Conservation (phyloP, 2,888 invertebrate species). For the Anticlea derivata region DNA sequence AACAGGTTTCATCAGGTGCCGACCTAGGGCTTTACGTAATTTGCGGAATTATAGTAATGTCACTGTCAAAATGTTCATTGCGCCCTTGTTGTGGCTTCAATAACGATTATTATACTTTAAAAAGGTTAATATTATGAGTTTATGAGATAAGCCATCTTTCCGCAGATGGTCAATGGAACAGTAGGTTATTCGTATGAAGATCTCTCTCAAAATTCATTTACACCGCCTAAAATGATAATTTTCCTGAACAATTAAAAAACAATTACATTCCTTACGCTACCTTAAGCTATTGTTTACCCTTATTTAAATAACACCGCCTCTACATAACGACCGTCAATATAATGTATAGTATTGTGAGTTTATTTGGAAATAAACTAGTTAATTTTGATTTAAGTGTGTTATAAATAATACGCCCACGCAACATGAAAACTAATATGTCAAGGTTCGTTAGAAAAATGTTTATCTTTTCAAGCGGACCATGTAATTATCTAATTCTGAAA, state of each 20-base stretch:
- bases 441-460: conserved; percentile 63
- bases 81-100: conserved; percentile 27
- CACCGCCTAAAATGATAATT: no score
- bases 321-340: no score
- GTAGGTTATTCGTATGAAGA: neutral
- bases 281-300: no score
- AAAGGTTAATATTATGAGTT: conserved; percentile 12
- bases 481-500: conserved; percentile 56
- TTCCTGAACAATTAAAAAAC: no score
- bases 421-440: conserved; percentile 67
- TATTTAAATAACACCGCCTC: no score
- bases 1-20: conserved; percentile 62
- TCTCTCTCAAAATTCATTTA: conserved; percentile 14
- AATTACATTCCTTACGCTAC: no score
- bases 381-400: conserved; percentile 34
- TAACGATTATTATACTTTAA: conserved; percentile 19
- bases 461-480: conserved; percentile 53
- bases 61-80: conserved; percentile 41
- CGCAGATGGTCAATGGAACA: neutral
- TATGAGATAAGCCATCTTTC: conserved; percentile 2
- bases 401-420: conserved; percentile 66
- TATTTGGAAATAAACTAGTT: conserved; percentile 34
- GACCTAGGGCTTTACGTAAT: conserved; percentile 59
- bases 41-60: conserved; percentile 50
- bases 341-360: no score